Evolutionary conservation across 2,888 invertebrate species (phyloP).

Genomic region (Calliopum simillimum): DNA sequence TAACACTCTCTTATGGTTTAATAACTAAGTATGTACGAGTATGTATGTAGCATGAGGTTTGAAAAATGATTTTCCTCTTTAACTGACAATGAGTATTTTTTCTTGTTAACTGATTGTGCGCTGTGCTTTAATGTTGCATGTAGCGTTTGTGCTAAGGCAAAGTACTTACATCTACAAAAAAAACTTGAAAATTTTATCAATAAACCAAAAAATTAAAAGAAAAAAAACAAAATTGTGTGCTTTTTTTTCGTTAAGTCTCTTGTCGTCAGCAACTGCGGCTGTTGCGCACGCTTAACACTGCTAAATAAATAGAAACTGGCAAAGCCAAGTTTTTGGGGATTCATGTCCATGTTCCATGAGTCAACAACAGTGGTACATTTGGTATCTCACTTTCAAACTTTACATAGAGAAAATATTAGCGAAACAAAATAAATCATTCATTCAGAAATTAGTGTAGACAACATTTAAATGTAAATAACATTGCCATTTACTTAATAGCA

Average conservation of each 20-base stretch:
- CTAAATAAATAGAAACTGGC: neutral
- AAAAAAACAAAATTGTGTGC: neutral
- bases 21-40: too few species aligned
- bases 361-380: neutral
- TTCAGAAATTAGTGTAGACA: too few species aligned
- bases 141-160: neutral
- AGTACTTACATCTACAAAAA: neutral
- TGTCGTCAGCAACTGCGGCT: neutral
- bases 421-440: too few species aligned
- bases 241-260: conserved; percentile 6
- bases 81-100: neutral
- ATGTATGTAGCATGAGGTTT: too few species aligned
- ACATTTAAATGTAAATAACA: too few species aligned
- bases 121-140: neutral
- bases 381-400: neutral
- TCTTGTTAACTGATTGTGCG: neutral
- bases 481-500: too few species aligned
- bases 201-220: neutral
- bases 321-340: neutral
- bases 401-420: too few species aligned
- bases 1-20: too few species aligned
- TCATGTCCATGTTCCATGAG: neutral
- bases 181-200: neutral
- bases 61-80: too few species aligned
- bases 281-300: conserved; percentile 17